Conservation (phyloP, 2,888 invertebrate species). For the Tineola bisselliella region DNA sequence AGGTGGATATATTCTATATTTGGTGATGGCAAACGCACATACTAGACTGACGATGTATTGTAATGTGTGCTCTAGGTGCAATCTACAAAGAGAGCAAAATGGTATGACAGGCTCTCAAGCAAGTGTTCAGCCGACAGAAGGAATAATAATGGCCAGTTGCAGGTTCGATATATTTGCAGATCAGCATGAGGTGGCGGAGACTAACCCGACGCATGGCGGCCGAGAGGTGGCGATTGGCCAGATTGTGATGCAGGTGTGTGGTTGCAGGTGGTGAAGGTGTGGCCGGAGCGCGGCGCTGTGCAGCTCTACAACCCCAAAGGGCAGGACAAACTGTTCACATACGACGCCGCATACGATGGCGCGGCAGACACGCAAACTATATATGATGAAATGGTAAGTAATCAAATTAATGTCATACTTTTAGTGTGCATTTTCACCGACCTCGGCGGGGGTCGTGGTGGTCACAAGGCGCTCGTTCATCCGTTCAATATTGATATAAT, state of each 20-base stretch:
- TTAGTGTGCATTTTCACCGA: too few relatives aligned
- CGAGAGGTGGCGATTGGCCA: neutral
- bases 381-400: conserved; percentile 88
- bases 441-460: too few relatives aligned
- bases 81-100: conserved; percentile 42
- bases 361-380: conserved; percentile 89
- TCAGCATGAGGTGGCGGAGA: conserved; percentile 3
- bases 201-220: neutral
- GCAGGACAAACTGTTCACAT: conserved; percentile 93
- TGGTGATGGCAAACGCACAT: too few relatives aligned
- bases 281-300: conserved; percentile 87
- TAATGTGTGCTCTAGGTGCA: conserved; percentile 34
- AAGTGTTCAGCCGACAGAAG: conserved; percentile 34
- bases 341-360: conserved; percentile 96
- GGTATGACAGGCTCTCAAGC: conserved; percentile 57
- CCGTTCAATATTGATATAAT: too few relatives aligned
- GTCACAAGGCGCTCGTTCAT: too few relatives aligned
- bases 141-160: conserved; percentile 39
- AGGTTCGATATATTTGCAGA: conserved; percentile 54
- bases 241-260: conserved; percentile 32
- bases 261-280: conserved; percentile 81
- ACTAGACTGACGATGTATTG: too few relatives aligned
- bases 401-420: neutral
- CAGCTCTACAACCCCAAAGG: conserved; percentile 90
- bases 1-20: too few relatives aligned